phyloP scores from a whole-genome alignment of 2,888 invertebrate species.

The Mallateleia sp. region DNA sequence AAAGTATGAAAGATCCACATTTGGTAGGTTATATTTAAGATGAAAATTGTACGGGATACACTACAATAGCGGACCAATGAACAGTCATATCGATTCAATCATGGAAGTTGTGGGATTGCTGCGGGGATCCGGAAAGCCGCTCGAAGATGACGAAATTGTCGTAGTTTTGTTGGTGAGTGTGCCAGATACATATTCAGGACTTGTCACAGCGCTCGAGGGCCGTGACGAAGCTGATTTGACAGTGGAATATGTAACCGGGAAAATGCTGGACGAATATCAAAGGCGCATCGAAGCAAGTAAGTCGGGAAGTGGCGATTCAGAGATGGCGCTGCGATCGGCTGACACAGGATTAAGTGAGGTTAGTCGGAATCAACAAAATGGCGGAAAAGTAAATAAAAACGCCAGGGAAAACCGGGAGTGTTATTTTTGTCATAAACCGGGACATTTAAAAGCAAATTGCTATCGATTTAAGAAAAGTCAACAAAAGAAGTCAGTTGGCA shows the following conservation, averaged over 20 bases:
- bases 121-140: slow-evolving; percentile 18
- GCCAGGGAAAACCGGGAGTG: slow-evolving; percentile 34
- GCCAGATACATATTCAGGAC: slow-evolving; percentile 79
- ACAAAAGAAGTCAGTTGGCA: slow-evolving; percentile 21
- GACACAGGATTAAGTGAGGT: neutral
- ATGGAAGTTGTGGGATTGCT: slow-evolving; percentile 54
- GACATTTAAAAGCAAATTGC: slow-evolving; percentile 40
- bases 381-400: neutral
- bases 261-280: slow-evolving; percentile 79
- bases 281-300: slow-evolving; percentile 39
- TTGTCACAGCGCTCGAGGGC: slow-evolving; percentile 79
- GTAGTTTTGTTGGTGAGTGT: slow-evolving; percentile 76
- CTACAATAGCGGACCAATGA: slow-evolving; percentile 42
- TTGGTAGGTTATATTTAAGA: slow-evolving; percentile 31
- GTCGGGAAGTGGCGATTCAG: slow-evolving; percentile 2
- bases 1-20: slow-evolving; percentile 43
- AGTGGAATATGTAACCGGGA: slow-evolving; percentile 73
- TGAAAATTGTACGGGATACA: slow-evolving; percentile 27
- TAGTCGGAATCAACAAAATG: slow-evolving; percentile 1
- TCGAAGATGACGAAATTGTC: slow-evolving; percentile 47
- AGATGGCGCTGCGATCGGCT: slow-evolving; percentile 18
- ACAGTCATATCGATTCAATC: slow-evolving; percentile 75
- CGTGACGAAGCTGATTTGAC: slow-evolving; percentile 74
- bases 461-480: neutral
- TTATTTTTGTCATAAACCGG: slow-evolving; percentile 49